Conservation (phyloP, 1,140 invertebrate species). For the Tachypleus tridentatus region DNA sequence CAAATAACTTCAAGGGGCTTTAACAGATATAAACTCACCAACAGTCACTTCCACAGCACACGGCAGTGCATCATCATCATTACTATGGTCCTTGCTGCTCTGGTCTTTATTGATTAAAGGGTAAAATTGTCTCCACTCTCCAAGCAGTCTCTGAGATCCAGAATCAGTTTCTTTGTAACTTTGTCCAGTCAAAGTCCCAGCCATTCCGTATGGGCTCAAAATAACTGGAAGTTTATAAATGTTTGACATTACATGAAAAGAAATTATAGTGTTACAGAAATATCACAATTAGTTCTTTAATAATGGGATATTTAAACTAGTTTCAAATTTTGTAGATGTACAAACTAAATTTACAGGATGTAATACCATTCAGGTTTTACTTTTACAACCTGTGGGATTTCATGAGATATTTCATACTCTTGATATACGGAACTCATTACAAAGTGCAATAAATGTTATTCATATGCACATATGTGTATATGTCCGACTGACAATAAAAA, state of each 20-base stretch:
- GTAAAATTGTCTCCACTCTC: constrained; percentile 91
- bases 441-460: too few relatives aligned
- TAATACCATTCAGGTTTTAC: too few relatives aligned
- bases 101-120: constrained; percentile 46
- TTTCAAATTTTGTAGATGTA: background rate
- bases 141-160: constrained; percentile 60
- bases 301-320: too few relatives aligned
- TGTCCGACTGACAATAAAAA: too few relatives aligned
- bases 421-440: too few relatives aligned
- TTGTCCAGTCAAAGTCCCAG: constrained; percentile 78
- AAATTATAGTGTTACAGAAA: constrained; percentile 4
- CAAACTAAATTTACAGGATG: too few relatives aligned
- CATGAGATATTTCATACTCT: too few relatives aligned
- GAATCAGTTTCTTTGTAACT: constrained; percentile 58
- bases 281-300: background rate
- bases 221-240: constrained; percentile 51
- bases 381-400: too few relatives aligned
- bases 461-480: too few relatives aligned
- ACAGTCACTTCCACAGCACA: constrained; percentile 55
- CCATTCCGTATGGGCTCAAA: constrained; percentile 83
- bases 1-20: too few relatives aligned
- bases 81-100: constrained; percentile 15
- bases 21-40: constrained; percentile 37
- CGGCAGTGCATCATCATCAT: constrained; percentile 40
- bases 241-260: background rate